phyloP scores from a whole-genome alignment of 2,797 vertebrate species.

The Yasuhikotakia modesta region DNA sequence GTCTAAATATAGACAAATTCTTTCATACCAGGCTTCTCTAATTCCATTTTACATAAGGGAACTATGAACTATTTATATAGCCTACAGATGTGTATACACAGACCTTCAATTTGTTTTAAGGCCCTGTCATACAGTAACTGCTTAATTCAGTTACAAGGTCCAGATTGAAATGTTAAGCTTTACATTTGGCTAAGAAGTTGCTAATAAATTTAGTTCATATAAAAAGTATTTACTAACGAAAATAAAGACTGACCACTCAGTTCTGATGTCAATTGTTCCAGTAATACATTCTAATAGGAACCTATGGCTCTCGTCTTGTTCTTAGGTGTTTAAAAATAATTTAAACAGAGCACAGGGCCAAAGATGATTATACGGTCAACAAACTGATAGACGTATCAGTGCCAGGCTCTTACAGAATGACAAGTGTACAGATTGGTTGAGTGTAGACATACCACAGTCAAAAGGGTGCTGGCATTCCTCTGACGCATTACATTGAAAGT shows the following conservation, averaged over 20 bases:
- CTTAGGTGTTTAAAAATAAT: conserved; percentile 59
- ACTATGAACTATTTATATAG: conserved; percentile 44
- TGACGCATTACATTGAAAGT: conserved; percentile 27
- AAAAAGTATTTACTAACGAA: background rate
- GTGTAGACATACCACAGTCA: conserved; percentile 31
- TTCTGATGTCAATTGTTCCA: conserved; percentile 37
- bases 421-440: conserved; percentile 52
- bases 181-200: background rate
- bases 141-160: background rate
- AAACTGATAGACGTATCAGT: conserved; percentile 55
- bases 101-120: conserved; percentile 18
- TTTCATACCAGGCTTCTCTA: conserved; percentile 51
- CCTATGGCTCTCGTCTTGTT: conserved; percentile 37
- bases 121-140: background rate
- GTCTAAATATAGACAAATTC: conserved; percentile 71
- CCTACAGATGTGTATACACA: conserved; percentile 50
- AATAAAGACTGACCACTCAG: background rate
- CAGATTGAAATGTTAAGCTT: background rate
- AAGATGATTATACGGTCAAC: conserved; percentile 46
- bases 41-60: conserved; percentile 56
- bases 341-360: conserved; percentile 36
- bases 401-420: conserved; percentile 49
- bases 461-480: conserved; percentile 45
- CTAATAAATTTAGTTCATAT: background rate
- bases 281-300: conserved; percentile 29